Evolutionary conservation across 1,140 invertebrate genomes (phyloP), one percentile per base, ranked within the genome.

Genomic region (Micrasema minimum): DNA sequence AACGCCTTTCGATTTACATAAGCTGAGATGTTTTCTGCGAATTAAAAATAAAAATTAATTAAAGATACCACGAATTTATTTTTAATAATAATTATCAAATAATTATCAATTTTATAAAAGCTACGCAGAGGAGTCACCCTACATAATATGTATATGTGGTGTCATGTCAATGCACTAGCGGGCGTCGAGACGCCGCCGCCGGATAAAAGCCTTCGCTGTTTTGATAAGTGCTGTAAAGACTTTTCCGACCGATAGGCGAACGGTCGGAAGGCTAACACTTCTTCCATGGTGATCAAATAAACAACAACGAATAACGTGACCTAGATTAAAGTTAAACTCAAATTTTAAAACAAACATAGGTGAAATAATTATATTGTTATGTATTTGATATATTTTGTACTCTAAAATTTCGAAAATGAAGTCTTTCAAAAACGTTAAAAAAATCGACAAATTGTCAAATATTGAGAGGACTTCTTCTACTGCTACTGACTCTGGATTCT

Each of bases 401-500:
- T n/a, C n/a, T n/a, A n/a, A n/a, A n/a, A n/a, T n/a, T n/a, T n/a
- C n/a, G 9, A 57, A 38, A n/a, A 38, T 57, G 53, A 57, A 57
- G 18, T 37, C 31, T 16, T 22, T 11, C 11, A 62, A 45, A n/a
- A 62, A 43, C 16, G 20, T 16, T 37, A 11, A 35, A 9, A 51
- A 51, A 53, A n/a, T n/a, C n/a, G n/a, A n/a, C n/a, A n/a, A n/a
- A n/a, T n/a, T n/a, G n/a, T 62, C 41, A 22, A 77, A 45, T 71
- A 83, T 84, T 81, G 79, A 83, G 66, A 80, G 83, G 20, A 75
- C 79, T 3, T 76, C 77, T 20, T 84, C 83, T 18, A 80, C 77
- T 71, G 76, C 78, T 14, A 81, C 82, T 0, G 80, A 85, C 26
- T 80, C 81, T 23, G 80, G 81, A 10, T 85, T 85, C 68, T 85